Percentiles rank a stretch among this genome's conserved stretches.
phyloP scores from a whole-genome alignment of 2,797 vertebrate species.

The Myioborus melanocephalus region DNA sequence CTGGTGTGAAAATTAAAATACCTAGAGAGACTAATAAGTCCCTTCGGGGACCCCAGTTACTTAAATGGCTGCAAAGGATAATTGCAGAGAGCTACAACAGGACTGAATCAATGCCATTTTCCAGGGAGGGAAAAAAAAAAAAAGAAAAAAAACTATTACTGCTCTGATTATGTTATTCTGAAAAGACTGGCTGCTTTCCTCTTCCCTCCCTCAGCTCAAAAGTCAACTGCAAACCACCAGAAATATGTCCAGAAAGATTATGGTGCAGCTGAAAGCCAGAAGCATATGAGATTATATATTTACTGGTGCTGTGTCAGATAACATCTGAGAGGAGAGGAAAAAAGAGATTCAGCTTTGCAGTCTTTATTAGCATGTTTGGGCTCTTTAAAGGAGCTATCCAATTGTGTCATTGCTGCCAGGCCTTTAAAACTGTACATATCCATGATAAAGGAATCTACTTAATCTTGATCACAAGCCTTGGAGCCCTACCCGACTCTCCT shows the following conservation, averaged over 20 bases:
- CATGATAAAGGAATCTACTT: conserved; percentile 58
- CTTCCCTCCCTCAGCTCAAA: not conserved
- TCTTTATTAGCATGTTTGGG: conserved; percentile 36
- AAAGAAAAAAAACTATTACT: not conserved
- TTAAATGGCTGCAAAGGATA: conserved; percentile 71
- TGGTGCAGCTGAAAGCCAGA: conserved; percentile 23
- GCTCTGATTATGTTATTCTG: conserved; percentile 13
- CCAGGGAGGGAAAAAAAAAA: not conserved
- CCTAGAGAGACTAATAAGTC: conserved; percentile 57
- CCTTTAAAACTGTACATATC: conserved; percentile 51
- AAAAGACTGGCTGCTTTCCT: not conserved
- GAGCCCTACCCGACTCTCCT: not conserved
- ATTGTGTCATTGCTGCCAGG: conserved; percentile 34
- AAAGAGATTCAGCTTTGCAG: conserved; percentile 1
- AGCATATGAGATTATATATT: conserved; percentile 35
- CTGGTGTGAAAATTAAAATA: conserved; percentile 60
- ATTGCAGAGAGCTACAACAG: conserved; percentile 60
- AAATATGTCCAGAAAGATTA: conserved; percentile 38
- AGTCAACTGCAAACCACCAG: conserved; percentile 35
- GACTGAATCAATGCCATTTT: conserved; percentile 55
- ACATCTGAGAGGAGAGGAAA: not conserved
- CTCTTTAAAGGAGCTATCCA: conserved; percentile 53
- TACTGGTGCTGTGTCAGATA: conserved; percentile 46
- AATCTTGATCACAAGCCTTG: conserved; percentile 31
- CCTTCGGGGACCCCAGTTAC: conserved; percentile 37